Percentiles rank a stretch among this genome's conserved stretches.
Evolutionary conservation across 2,888 invertebrate genomes (phyloP).

Genomic region (Tipula confusa): DNA sequence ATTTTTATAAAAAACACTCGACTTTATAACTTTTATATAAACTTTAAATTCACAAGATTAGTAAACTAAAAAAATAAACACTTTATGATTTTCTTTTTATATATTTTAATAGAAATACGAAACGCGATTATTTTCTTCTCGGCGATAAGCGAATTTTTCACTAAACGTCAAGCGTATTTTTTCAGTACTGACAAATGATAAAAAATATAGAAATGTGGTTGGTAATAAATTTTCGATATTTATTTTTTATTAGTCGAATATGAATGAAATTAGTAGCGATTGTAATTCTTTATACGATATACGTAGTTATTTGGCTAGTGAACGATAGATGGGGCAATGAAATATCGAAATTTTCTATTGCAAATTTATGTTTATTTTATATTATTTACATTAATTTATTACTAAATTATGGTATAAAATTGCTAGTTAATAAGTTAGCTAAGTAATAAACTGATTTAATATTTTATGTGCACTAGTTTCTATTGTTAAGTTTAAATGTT

Average conservation of each 20-base stretch:
- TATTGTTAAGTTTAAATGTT: too few relatives aligned
- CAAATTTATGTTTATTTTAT: neutral
- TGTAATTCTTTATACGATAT: neutral
- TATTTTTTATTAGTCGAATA: neutral
- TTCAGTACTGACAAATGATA: conserved; percentile 20
- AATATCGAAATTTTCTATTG: neutral
- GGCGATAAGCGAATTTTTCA: neutral
- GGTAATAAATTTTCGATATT: neutral
- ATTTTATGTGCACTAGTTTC: too few relatives aligned
- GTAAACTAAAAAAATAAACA: neutral
- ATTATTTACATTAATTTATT: neutral
- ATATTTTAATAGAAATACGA: neutral
- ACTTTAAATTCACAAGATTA: neutral
- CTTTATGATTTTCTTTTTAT: neutral
- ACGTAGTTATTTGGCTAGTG: neutral
- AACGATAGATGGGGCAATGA: neutral
- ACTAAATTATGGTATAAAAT: neutral
- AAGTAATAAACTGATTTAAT: too few relatives aligned
- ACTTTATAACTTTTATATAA: neutral
- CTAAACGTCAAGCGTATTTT: conserved; percentile 16
- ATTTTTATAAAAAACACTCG: neutral
- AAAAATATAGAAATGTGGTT: neutral
- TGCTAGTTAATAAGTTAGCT: neutral
- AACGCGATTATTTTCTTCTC: neutral
- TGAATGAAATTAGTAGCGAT: neutral